A percentile compares a stretch with the other conserved stretches of the same genome.
phyloP scores from a whole-genome alignment of 2,797 vertebrate genomes.

The Lacerta viridis region DNA sequence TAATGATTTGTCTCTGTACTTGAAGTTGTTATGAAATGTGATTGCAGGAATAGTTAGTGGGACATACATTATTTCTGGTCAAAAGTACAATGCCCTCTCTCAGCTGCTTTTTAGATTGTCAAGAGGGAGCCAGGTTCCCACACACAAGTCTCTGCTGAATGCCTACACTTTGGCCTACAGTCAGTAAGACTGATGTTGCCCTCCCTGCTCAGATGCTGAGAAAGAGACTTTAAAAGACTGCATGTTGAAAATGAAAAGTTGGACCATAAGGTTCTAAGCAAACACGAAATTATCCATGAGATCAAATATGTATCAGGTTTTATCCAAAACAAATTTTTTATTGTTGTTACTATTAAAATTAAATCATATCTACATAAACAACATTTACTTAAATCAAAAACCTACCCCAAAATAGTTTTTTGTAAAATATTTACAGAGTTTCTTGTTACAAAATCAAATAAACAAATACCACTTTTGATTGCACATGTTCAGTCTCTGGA shows the following conservation, averaged over 20 bases:
- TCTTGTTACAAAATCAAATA: not conserved
- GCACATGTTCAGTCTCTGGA: not conserved
- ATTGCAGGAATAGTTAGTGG: not conserved
- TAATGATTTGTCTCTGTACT: not conserved
- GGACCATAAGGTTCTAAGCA: not conserved
- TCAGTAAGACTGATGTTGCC: not conserved
- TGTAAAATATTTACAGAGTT: not conserved
- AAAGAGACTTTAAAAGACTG: not conserved
- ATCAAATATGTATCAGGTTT: not conserved
- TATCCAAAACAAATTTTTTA: not conserved
- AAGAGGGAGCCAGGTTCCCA: not conserved
- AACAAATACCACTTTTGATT: not conserved
- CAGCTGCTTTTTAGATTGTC: not conserved
- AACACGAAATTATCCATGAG: not conserved
- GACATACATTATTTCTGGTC: not conserved
- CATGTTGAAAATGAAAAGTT: not conserved
- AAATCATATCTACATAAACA: not conserved
- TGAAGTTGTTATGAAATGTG: not conserved
- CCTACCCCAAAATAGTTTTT: not conserved
- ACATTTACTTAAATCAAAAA: not conserved
- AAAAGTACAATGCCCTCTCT: not conserved
- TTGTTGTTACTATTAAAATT: not conserved
- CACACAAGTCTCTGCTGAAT: not conserved
- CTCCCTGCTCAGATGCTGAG: not conserved
- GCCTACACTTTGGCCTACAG: not conserved